Conservation (phyloP, 1,140 invertebrate genomes). For the Bicyclus anynana region DNA sequence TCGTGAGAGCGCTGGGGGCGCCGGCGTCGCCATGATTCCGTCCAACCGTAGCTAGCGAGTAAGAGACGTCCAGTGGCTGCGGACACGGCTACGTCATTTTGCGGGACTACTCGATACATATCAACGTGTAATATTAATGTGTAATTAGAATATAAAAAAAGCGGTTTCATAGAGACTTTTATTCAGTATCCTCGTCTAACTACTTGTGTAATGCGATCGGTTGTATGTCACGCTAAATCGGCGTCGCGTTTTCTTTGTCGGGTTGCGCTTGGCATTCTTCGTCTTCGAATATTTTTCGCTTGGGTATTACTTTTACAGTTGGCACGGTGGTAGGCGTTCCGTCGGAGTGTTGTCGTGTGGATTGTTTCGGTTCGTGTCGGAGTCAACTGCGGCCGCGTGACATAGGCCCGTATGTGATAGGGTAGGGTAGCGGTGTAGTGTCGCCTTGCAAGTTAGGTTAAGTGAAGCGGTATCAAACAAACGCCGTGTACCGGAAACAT, state of each 20-base stretch:
- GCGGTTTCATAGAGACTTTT: constrained; percentile 74
- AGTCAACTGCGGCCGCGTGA: constrained; percentile 55
- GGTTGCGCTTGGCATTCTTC: constrained; percentile 40
- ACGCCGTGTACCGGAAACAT: constrained; percentile 78
- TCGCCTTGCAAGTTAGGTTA: constrained; percentile 77
- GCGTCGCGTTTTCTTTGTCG: constrained; percentile 44
- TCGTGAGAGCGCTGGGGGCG: constrained; percentile 35
- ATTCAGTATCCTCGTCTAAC: constrained; percentile 70
- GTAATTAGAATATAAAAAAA: constrained; percentile 69
- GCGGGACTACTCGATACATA: constrained; percentile 77
- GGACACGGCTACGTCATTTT: constrained; percentile 75
- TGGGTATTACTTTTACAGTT: constrained; percentile 21
- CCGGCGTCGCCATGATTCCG: constrained; percentile 71
- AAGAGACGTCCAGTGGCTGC: constrained; percentile 75
- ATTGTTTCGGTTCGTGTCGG: constrained; percentile 48
- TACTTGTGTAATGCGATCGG: constrained; percentile 68
- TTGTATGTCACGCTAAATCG: constrained; percentile 66
- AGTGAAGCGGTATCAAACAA: constrained; percentile 76
- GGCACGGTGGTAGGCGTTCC: constrained; percentile 12
- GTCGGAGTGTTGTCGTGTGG: constrained; percentile 24
- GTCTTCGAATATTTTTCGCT: constrained; percentile 44
- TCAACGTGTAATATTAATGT: constrained; percentile 76
- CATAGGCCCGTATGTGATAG: constrained; percentile 76
- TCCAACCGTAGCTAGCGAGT: constrained; percentile 75
- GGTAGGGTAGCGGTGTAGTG: constrained; percentile 72